phyloP scores from a whole-genome alignment of 2,113 vertebrate species.

The Protobothrops flavoviridis region DNA sequence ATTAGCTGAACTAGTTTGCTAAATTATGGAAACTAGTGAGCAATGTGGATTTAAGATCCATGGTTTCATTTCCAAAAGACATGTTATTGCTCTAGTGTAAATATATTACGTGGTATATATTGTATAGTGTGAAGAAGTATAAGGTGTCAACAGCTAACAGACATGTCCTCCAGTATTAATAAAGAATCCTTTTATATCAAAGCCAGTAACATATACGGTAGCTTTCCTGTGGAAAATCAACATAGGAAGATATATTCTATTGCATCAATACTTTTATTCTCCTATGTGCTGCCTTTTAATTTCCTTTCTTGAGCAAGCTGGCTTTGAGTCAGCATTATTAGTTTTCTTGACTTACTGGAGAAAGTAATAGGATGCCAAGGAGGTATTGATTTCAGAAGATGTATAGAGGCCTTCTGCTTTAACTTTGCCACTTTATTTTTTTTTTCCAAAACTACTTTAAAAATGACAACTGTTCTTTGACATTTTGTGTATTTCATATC shows the following conservation, averaged over 20 bases:
- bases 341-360: not conserved
- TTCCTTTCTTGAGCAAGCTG: not conserved
- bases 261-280: not conserved
- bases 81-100: conserved; percentile 6
- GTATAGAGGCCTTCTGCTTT: not conserved
- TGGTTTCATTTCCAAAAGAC: conserved; percentile 31
- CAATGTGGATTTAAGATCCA: conserved; percentile 42
- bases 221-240: conserved; percentile 2
- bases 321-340: not conserved
- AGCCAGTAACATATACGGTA: conserved; percentile 11
- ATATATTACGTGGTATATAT: conserved; percentile 4
- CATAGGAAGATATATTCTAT: not conserved
- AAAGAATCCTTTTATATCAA: conserved; percentile 3
- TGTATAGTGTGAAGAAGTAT: not conserved
- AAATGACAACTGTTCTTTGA: not conserved
- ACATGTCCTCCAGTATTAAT: conserved; percentile 22
- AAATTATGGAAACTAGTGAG: conserved; percentile 49
- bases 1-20: conserved; percentile 66
- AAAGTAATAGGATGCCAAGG: not conserved
- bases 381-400: not conserved
- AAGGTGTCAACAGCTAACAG: conserved; percentile 24
- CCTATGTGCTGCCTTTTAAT: not conserved
- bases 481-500: not conserved
- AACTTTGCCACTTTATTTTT: not conserved
- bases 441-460: not conserved